Percentiles rank a stretch among this genome's conserved stretches.
Evolutionary conservation across 2,113 vertebrate species (phyloP).

Genomic region (Argyrosomus japonicus): DNA sequence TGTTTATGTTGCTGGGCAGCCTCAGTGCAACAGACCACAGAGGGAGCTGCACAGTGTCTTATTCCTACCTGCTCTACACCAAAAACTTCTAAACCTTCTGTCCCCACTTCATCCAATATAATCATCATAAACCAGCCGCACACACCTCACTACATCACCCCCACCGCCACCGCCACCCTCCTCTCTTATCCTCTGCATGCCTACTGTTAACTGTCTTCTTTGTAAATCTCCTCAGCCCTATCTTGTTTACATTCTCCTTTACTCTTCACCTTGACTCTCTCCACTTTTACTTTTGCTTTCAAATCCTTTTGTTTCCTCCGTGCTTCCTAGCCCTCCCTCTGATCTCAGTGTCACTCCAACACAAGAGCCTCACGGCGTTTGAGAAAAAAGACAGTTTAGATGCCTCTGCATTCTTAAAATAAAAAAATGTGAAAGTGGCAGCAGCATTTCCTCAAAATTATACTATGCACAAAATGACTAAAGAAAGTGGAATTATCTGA

Average conservation of each 20-base stretch:
- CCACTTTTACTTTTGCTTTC: neutral
- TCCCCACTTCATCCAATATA: neutral
- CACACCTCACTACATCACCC: too few species aligned
- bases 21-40: slow-evolving; percentile 18
- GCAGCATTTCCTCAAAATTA: neutral
- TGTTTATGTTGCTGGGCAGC: slow-evolving; percentile 20
- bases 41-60: slow-evolving; percentile 10
- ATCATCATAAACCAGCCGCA: neutral
- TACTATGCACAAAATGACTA: neutral
- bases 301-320: neutral
- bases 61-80: neutral
- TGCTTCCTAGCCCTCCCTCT: neutral
- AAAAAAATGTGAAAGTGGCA: neutral
- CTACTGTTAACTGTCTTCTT: neutral
- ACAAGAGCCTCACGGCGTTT: neutral
- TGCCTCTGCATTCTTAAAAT: neutral
- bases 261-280: neutral
- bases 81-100: neutral
- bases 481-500: too few species aligned
- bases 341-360: neutral
- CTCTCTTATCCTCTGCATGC: neutral
- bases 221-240: neutral
- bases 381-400: neutral
- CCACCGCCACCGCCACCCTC: too few species aligned
- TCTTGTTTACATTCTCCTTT: neutral